Conservation (phyloP, 1,140 invertebrate genomes). For the Protaetia brevitarsis region DNA sequence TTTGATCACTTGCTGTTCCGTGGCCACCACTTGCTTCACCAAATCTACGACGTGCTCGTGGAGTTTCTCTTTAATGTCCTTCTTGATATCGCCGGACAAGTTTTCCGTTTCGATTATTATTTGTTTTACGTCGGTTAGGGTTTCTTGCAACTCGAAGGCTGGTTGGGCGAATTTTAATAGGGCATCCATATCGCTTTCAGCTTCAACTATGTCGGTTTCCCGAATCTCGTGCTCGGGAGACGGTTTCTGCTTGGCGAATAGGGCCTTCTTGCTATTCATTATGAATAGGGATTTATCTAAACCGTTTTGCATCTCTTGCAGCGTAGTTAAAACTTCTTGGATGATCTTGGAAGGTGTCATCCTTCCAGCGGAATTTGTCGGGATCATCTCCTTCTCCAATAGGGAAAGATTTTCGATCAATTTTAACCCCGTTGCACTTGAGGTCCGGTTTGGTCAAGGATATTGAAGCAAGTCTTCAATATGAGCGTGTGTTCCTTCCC, state of each 20-base stretch:
- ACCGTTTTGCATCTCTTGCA: conserved; percentile 53
- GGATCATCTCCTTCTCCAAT: conserved; percentile 50
- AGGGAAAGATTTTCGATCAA: conserved; percentile 50
- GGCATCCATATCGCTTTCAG: conserved; percentile 48
- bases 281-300: conserved; percentile 51
- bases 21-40: not conserved
- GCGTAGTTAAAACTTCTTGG: conserved; percentile 53
- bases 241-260: conserved; percentile 1
- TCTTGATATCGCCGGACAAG: conserved; percentile 32
- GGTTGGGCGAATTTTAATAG: conserved; percentile 51
- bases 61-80: not conserved
- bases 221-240: conserved; percentile 32
- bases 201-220: conserved; percentile 34
- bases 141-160: conserved; percentile 47
- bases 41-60: not conserved
- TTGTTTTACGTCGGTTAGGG: conserved; percentile 44
- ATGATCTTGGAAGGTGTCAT: conserved; percentile 47
- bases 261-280: conserved; percentile 43
- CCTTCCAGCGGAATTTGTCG: conserved; percentile 49
- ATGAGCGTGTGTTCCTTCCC: conserved; percentile 61
- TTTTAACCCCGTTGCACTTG: conserved; percentile 54
- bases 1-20: not conserved
- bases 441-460: conserved; percentile 56
- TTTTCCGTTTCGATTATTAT: conserved; percentile 39
- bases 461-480: conserved; percentile 60